Evolutionary conservation across 2,113 vertebrate genomes (phyloP), one percentile per base, ranked within the genome.

Genomic region (Hippocampus barbouri): DNA sequence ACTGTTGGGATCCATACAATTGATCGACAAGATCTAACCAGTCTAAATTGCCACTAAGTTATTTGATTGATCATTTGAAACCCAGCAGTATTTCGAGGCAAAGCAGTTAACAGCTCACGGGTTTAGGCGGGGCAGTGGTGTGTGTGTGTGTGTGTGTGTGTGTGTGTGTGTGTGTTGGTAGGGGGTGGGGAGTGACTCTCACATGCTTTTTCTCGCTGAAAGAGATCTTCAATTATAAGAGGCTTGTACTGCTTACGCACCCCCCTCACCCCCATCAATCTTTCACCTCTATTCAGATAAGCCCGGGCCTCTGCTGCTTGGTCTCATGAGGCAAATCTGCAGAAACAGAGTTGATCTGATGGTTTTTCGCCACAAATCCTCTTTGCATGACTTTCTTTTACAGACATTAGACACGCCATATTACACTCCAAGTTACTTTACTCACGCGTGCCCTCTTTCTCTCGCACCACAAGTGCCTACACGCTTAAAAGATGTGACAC

Each of bases 151-250:
- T 34, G 34, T 38, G 34, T 38, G 34, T 38, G 34, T 38, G 34
- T 38, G 34, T 38, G 34, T 38, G 30, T 30, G 30, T 30, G 30
- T 30, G 30, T 30, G 30, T 30, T 74, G 45, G 77, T 38, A 38
- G 40, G 68, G 53, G 66, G 11, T 12, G 43, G 43, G 43, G 43
- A 45, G 73, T 51, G 66, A 8, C 43, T 47, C 43, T 72, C 59
- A 34, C 59, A 61, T 20, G 59, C 53, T 76, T 38, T 45, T 40
- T 70, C 69, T 73, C 79, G 75, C 61, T 79, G 72, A 61, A 73
- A 81, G 71, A 84, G 81, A 89, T 86, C 81, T 83, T 89, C 74
- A 80, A 72, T 88, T 82, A 82, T 83, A 88, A 87, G 81, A 88
- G 82, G 84, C 85, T 85, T 88, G 73, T 69, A 70, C 66, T 82